These are phyloP conservation scores for Diplodus puntazzo DNA, from an alignment of 2,797 vertebrate genomes.

Conservation along the genomic window DNA sequence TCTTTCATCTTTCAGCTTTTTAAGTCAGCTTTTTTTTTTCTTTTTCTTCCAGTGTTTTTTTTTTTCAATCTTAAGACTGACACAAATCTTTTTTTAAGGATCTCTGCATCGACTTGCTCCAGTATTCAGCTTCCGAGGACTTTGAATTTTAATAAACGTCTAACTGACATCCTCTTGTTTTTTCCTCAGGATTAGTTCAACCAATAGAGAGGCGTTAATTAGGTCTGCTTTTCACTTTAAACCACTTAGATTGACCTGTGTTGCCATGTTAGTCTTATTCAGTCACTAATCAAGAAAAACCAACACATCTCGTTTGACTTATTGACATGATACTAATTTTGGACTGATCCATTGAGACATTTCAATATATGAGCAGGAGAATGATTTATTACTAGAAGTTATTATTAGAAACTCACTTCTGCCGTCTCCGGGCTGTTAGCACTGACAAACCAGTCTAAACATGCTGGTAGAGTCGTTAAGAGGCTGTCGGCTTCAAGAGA, in stretches of 20 bases:
- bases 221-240: no score
- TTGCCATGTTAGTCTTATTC: slow-evolving; percentile 3
- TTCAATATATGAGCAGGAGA: slow-evolving; percentile 34
- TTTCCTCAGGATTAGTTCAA: no score
- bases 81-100: neutral
- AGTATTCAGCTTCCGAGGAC: neutral
- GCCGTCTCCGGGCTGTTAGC: slow-evolving; percentile 31
- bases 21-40: neutral
- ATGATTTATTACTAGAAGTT: slow-evolving; percentile 48
- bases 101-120: slow-evolving; percentile 4
- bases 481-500: slow-evolving; percentile 28
- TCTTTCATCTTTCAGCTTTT: slow-evolving; percentile 29
- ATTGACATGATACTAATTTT: slow-evolving; percentile 17
- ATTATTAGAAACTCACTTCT: slow-evolving; percentile 28
- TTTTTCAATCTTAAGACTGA: slow-evolving; percentile 12
- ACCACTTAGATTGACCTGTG: neutral
- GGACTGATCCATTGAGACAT: slow-evolving; percentile 2
- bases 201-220: no score
- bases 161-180: no score
- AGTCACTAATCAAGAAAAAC: neutral
- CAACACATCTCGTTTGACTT: slow-evolving; percentile 5
- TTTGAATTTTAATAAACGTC: no score
- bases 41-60: neutral
- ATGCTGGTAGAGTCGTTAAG: slow-evolving; percentile 33
- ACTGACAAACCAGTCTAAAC: slow-evolving; percentile 52